These are phyloP conservation scores for Syrphus vitripennis DNA, from an alignment of 2,888 invertebrate species.

Conservation along the genomic window DNA sequence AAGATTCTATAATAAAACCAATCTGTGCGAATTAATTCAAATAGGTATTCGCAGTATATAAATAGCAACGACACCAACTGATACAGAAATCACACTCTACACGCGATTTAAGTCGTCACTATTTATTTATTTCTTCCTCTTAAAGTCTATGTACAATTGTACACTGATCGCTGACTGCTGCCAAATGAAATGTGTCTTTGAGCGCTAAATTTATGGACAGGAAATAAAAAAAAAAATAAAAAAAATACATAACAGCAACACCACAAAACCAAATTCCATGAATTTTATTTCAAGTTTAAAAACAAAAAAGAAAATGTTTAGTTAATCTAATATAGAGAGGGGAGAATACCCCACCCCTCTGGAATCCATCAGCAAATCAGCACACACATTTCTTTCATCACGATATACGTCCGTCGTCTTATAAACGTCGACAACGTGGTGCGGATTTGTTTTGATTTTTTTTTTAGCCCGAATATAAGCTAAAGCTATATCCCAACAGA, in stretches of 20 bases:
- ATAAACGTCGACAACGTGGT: not conserved
- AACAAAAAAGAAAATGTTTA: conserved; percentile 27
- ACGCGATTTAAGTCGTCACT: conserved; percentile 54
- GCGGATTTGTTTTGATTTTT: not conserved
- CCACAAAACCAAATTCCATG: conserved; percentile 54
- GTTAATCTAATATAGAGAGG: conserved; percentile 7
- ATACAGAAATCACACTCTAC: conserved; percentile 35
- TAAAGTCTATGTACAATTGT: too few relatives aligned
- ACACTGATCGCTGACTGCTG: not conserved
- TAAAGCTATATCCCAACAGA: conserved; percentile 13
- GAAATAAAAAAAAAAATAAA: conserved; percentile 42
- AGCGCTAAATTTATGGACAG: conserved; percentile 65
- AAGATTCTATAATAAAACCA: not conserved
- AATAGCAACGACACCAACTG: conserved; percentile 30
- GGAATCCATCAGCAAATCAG: conserved; percentile 28
- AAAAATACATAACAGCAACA: not conserved
- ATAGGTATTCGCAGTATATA: not conserved
- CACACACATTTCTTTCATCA: conserved; percentile 20
- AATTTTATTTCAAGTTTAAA: conserved; percentile 69
- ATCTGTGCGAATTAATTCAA: not conserved
- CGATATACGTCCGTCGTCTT: not conserved
- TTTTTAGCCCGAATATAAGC: conserved; percentile 8
- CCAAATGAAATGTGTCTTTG: conserved; percentile 51
- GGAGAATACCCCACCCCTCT: conserved; percentile 4
- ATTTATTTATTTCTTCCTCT: conserved; percentile 58